Evolutionary conservation across 2,113 vertebrate genomes (phyloP), one percentile per base, ranked within the genome.

Genomic region (Labrus mixtus): DNA sequence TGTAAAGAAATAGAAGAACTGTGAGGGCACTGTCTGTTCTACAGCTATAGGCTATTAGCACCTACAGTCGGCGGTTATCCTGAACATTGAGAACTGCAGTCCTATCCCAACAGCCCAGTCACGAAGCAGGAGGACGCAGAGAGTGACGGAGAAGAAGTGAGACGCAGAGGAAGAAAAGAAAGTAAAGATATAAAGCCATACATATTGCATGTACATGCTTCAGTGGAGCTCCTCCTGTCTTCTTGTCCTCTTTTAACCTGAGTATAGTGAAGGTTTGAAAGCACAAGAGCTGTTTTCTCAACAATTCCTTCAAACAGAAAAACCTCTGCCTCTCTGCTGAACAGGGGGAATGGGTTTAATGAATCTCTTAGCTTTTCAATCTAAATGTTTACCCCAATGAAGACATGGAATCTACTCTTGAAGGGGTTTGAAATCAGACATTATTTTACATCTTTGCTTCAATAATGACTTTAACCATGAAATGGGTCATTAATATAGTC

Each of bases 21-120:
- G 73, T 78, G 68, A 56, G 72, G 45, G 36, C 64, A 68, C 46
- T 46, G 68, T 50, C 55, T 81, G 56, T 81, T 76, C 54, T 75
- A n/a, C 87, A 66, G 71, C 81, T 76, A 46, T 37, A 73, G 50
- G 33, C 76, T 88, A 90, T 92, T 89, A 85, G 62, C 86, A 86
- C 77, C 84, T 87, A 68, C 17, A 37, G 50, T 58, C 84, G 76
- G 82, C 78, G 55, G 65, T 11, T 39, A 67, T 66, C 54, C 70
- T 73, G 71, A 77, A 23, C 53, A 37, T 53, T 2, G 17, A 57
- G 50, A 71, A 50, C 68, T 64, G 75, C 63, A 71, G 73, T 41
- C 51, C 64, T 62, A 39, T 74, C 66, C 78, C 64, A 22, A 1
- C 82, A 65, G 76, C 72, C 19, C 85, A 65, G 79, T 81, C 84